phyloP scores from a whole-genome alignment of 2,888 invertebrate species.

The Sarcophaga carnaria region DNA sequence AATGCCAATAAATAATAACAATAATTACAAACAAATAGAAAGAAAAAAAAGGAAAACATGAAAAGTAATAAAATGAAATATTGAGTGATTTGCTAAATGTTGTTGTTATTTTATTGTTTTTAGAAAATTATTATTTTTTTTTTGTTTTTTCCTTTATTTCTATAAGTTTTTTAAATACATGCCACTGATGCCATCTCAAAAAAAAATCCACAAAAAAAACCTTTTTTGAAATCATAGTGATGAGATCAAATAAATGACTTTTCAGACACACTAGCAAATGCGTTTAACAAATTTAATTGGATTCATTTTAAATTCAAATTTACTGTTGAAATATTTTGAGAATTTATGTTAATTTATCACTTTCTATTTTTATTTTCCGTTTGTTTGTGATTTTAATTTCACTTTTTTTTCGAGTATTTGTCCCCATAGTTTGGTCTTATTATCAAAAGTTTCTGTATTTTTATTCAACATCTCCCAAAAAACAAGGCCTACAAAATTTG shows the following conservation, averaged over 20 bases:
- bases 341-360: constrained; percentile 63
- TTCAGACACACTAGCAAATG: neutral
- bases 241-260: neutral
- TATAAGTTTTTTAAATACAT: too few relatives aligned
- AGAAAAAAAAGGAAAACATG: constrained; percentile 8
- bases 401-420: neutral
- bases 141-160: too few relatives aligned
- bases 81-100: constrained; percentile 29
- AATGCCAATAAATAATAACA: constrained; percentile 19
- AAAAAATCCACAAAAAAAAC: neutral
- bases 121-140: too few relatives aligned
- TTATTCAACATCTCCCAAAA: neutral
- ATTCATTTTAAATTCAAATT: constrained; percentile 42
- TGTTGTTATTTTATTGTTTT: neutral
- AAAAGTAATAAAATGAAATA: constrained; percentile 43
- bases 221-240: neutral
- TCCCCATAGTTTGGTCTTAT: neutral
- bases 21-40: neutral
- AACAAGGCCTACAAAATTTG: neutral
- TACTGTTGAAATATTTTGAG: constrained; percentile 52
- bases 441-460: neutral
- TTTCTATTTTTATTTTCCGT: constrained; percentile 50
- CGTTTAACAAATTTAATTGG: constrained; percentile 10
- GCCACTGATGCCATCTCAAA: neutral
- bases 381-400: neutral